Evolutionary conservation across 2,113 vertebrate species (phyloP).

Genomic region (Echinops telfairi): DNA sequence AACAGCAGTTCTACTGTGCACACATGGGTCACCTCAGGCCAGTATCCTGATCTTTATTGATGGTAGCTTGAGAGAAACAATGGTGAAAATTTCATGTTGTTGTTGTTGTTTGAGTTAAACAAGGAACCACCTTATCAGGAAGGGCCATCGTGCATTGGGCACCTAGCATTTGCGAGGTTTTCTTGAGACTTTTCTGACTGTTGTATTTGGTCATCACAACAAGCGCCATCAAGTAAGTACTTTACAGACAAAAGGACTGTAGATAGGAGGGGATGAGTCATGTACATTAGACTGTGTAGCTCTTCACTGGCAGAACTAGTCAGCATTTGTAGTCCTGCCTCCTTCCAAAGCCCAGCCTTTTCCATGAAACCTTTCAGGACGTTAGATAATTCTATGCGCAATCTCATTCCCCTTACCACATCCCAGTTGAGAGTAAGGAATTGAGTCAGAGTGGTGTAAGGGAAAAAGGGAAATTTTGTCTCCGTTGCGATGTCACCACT

Average conservation of each 20-base stretch:
- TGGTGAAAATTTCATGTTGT: background rate
- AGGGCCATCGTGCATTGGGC: background rate
- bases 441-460: slow-evolving; percentile 5
- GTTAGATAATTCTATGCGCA: background rate
- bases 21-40: background rate
- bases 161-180: background rate
- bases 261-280: too few species aligned
- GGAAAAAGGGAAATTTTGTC: background rate
- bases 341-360: background rate
- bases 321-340: background rate
- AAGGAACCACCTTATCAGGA: background rate
- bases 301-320: background rate
- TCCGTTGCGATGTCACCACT: background rate
- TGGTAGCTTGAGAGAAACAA: slow-evolving; percentile 10
- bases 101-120: background rate
- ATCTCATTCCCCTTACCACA: slow-evolving; percentile 9
- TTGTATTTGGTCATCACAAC: background rate
- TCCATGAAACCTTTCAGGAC: background rate
- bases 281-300: too few species aligned
- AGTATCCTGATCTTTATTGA: background rate
- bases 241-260: background rate
- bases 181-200: background rate
- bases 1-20: background rate
- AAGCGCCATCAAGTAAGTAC: background rate
- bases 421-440: slow-evolving; percentile 5